Evolutionary conservation across 1,140 invertebrate genomes (phyloP).

Genomic region (Pseudachorutes palmiensis): DNA sequence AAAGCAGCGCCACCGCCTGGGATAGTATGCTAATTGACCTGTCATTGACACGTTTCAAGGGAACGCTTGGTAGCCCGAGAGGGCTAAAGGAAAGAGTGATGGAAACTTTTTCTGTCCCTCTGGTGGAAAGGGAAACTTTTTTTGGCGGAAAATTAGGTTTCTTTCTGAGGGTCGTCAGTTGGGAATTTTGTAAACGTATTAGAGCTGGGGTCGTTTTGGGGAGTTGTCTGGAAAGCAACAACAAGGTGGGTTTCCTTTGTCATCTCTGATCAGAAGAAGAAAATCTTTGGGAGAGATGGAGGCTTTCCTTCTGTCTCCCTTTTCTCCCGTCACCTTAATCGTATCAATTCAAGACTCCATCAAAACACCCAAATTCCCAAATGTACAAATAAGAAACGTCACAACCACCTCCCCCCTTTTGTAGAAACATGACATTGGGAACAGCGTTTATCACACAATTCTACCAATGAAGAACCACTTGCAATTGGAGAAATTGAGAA

Average conservation of each 20-base stretch:
- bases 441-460: no score
- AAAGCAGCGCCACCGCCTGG: no score
- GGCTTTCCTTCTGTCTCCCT: no score
- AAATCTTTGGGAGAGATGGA: no score
- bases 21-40: no score
- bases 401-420: conserved; percentile 8
- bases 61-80: no score
- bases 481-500: no score
- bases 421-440: no score
- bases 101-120: not conserved
- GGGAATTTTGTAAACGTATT: conserved; percentile 35
- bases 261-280: conserved; percentile 27
- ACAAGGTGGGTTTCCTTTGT: conserved; percentile 1
- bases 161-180: conserved; percentile 24
- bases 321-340: conserved; percentile 13
- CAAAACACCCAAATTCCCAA: not conserved
- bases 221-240: not conserved
- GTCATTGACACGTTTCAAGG: no score
- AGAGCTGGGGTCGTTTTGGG: not conserved
- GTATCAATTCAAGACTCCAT: conserved; percentile 4
- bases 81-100: no score
- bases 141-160: conserved; percentile 34
- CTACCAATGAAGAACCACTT: no score
- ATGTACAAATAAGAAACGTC: not conserved
- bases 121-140: conserved; percentile 27